A percentile compares a stretch with the other conserved stretches of the same genome.
Evolutionary conservation across 2,113 vertebrate species (phyloP).

Genomic region (Andinoacara biseriatus): DNA sequence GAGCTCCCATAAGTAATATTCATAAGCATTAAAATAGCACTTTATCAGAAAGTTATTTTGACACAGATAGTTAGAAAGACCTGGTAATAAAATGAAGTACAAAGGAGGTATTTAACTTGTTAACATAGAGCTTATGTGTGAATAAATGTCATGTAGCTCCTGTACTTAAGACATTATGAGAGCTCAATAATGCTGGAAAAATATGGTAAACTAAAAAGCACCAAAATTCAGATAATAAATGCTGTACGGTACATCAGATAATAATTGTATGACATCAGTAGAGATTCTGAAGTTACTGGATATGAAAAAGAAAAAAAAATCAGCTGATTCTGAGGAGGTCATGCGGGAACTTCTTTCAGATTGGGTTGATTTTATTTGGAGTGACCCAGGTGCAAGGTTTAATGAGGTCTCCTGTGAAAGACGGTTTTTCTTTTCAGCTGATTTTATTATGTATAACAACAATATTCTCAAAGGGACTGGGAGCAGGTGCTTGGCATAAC

Average conservation of each 20-base stretch:
- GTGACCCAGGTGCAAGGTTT: background rate
- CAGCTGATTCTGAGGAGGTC: background rate
- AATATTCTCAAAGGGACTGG: background rate
- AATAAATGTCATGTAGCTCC: background rate
- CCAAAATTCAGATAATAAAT: background rate
- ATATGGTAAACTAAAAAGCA: background rate
- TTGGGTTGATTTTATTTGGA: background rate
- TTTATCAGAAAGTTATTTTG: background rate
- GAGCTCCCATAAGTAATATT: background rate
- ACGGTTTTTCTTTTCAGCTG: background rate
- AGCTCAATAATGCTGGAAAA: rapidly evolving
- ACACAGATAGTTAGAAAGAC: background rate
- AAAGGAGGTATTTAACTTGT: background rate
- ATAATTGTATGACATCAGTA: background rate
- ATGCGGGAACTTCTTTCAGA: background rate
- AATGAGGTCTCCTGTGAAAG: background rate
- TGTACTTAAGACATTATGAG: background rate
- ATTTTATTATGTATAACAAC: slow-evolving; percentile 3
- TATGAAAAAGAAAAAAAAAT: background rate
- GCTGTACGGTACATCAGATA: background rate
- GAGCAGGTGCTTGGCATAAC: background rate
- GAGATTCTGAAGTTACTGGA: rapidly evolving
- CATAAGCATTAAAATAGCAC: background rate
- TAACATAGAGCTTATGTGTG: too few relatives aligned
- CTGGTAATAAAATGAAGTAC: background rate